These are phyloP conservation scores for Centroberyx gerrardi DNA, from an alignment of 2,797 vertebrate species.

Conservation along the genomic window DNA sequence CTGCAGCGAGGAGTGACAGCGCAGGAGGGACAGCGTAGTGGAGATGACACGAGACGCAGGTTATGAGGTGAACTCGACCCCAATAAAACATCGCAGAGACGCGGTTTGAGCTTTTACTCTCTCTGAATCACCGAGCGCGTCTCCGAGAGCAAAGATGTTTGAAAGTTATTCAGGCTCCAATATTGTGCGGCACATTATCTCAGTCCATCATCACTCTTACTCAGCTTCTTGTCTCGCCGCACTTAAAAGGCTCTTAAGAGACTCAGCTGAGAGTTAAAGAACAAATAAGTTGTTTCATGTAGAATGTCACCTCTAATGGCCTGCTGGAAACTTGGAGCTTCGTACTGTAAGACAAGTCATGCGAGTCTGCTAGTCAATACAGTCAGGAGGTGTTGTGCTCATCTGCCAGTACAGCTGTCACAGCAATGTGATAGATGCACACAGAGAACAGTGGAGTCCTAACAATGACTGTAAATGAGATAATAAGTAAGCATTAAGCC, in stretches of 20 bases:
- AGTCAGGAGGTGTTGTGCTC: too few species aligned
- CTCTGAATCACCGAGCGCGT: background rate
- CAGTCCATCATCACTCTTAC: slow-evolving; percentile 23
- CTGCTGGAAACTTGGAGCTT: background rate
- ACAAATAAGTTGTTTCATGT: background rate
- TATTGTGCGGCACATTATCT: slow-evolving; percentile 15
- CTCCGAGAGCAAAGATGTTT: slow-evolving; percentile 11
- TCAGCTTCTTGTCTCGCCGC: background rate
- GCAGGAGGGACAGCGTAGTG: background rate
- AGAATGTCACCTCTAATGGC: background rate
- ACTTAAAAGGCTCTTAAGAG: background rate
- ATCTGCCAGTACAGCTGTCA: too few species aligned
- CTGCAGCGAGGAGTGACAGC: slow-evolving; percentile 1
- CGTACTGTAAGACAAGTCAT: background rate
- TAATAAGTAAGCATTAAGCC: too few species aligned
- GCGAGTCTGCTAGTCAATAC: too few species aligned
- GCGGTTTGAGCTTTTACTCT: background rate
- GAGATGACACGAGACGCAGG: background rate
- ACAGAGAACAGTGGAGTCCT: too few species aligned
- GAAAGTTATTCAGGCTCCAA: slow-evolving; percentile 14
- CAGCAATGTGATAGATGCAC: too few species aligned
- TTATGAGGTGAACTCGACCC: slow-evolving; percentile 7
- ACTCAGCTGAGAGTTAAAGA: background rate
- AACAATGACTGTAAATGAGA: too few species aligned
- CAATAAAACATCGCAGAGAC: background rate